Base-by-base conservation (phyloP, 1,140 invertebrate genomes). In the Hetaerina americana region DNA sequence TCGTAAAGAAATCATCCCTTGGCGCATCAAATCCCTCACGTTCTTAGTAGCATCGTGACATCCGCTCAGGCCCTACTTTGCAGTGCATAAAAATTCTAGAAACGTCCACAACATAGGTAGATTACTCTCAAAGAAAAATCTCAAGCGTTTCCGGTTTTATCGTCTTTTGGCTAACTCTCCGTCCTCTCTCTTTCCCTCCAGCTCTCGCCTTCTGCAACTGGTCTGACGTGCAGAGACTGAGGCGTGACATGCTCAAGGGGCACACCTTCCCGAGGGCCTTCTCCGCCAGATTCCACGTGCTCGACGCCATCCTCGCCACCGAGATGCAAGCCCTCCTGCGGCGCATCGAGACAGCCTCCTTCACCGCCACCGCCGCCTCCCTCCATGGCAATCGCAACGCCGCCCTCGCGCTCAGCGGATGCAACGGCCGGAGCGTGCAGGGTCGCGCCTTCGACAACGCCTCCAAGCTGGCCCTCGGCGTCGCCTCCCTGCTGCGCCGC, bases 71-170 rank as follows among this genome's bases (percentile, higher is more conserved):
- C n/a, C n/a, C n/a, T n/a, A n/a, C n/a, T n/a, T n/a, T n/a, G n/a
- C n/a, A n/a, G n/a, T n/a, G n/a, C n/a, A n/a, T n/a, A n/a, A n/a
- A n/a, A n/a, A n/a, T n/a, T n/a, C n/a, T n/a, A n/a, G n/a, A n/a
- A n/a, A n/a, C n/a, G n/a, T n/a, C n/a, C n/a, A n/a, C n/a, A n/a
- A n/a, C n/a, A n/a, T n/a, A n/a, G n/a, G n/a, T n/a, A n/a, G n/a
- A n/a, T n/a, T n/a, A n/a, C n/a, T n/a, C n/a, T n/a, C n/a, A n/a
- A 87, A 86, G 76, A 83, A 90, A 73, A 89, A 89, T 76, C 90
- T 89, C 90, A 83, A 89, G 89, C 85, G 77, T 73, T 69, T 31
- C 49, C 15, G 70, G 27, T 26, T 57, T 57, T 68, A 0, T 5
- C 5, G 5, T 26, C 29, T 69, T 70, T 69, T 26, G 72, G 22